Percentiles rank a stretch among this genome's conserved stretches.
Conservation (phyloP, 2,113 vertebrate species). For the Ramphastos sulfuratus region DNA sequence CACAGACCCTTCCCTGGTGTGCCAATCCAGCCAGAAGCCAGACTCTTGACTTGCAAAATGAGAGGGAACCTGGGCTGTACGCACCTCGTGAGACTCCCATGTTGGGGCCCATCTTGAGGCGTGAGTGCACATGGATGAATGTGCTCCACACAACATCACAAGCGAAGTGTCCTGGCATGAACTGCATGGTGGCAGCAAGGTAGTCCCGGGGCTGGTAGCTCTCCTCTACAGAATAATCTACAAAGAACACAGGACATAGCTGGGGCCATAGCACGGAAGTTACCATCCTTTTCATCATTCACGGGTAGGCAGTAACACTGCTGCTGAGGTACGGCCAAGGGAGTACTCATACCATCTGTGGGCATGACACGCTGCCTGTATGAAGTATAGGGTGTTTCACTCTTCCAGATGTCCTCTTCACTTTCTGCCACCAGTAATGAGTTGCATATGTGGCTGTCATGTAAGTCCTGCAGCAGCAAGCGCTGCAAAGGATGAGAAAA, state of each 20-base stretch:
- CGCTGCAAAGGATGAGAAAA: conserved; percentile 74
- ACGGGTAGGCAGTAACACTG: neutral
- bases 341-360: conserved; percentile 82
- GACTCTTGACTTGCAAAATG: accelerated
- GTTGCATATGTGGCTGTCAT: conserved; percentile 95
- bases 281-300: neutral
- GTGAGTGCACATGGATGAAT: conserved; percentile 93
- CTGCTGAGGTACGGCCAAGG: neutral
- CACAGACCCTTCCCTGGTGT: neutral
- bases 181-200: conserved; percentile 97
- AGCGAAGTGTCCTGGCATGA: conserved; percentile 95
- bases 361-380: conserved; percentile 80
- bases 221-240: conserved; percentile 92
- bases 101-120: conserved; percentile 97
- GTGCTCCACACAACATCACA: conserved; percentile 97
- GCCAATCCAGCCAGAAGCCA: neutral
- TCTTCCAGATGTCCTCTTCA: conserved; percentile 98
- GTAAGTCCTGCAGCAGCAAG: conserved; percentile 93
- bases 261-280: neutral
- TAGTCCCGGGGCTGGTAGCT: conserved; percentile 94
- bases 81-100: conserved; percentile 94
- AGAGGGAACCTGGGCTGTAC: neutral
- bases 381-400: conserved; percentile 84
- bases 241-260: neutral
- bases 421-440: conserved; percentile 96